Percentiles rank a stretch among this genome's conserved stretches.
Conservation (phyloP, 2,113 vertebrate genomes). For the Silurus asotus region DNA sequence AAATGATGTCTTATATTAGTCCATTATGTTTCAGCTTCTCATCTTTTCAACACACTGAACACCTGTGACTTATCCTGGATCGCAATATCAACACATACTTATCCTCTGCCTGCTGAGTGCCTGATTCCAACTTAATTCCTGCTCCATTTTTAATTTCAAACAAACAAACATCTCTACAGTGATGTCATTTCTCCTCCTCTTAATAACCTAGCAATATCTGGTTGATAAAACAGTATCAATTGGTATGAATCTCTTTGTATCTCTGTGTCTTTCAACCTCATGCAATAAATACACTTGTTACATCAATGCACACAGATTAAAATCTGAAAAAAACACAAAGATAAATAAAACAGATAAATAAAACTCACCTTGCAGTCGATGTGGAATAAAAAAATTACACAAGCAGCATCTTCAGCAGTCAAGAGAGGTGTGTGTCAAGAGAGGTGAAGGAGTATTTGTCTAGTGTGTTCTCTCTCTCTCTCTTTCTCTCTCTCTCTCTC, state of each 20-base stretch:
- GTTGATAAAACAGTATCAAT: not conserved
- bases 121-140: not conserved
- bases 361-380: slow-evolving; percentile 22
- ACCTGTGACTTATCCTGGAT: slow-evolving; percentile 5
- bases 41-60: not conserved
- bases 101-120: not conserved
- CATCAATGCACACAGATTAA: not conserved
- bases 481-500: not conserved
- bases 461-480: not conserved
- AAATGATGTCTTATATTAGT: not conserved
- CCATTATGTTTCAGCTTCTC: not conserved
- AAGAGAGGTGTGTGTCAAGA: not conserved
- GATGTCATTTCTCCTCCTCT: not conserved
- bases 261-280: not conserved
- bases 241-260: not conserved
- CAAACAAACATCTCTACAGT: not conserved
- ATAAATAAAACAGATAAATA: not conserved
- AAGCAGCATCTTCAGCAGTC: not conserved
- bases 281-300: slow-evolving; percentile 12
- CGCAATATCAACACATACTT: no score
- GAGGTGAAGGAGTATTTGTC: not conserved
- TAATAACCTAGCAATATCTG: not conserved
- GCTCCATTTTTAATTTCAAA: not conserved
- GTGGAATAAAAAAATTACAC: not conserved
- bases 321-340: not conserved